A percentile compares a stretch with the other conserved stretches of the same genome.
Evolutionary conservation across 2,797 vertebrate species (phyloP).

Genomic region (Discoglossus pictus): DNA sequence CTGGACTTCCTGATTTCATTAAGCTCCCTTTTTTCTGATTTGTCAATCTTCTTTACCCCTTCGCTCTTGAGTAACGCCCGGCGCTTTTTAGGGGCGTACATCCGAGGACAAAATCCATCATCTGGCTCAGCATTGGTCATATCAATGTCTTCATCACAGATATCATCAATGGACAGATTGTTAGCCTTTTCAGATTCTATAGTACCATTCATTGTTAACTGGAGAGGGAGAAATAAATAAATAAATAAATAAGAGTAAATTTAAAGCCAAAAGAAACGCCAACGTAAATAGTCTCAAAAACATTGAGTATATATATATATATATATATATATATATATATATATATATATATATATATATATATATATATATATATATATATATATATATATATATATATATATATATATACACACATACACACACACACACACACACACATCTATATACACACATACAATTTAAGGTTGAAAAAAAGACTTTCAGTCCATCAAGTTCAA

Average conservation of each 20-base stretch:
- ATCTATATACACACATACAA: too few species aligned
- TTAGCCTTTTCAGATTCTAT: conserved; percentile 80
- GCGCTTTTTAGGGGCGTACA: conserved; percentile 84
- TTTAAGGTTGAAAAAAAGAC: too few species aligned
- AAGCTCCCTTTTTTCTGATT: conserved; percentile 91
- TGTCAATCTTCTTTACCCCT: conserved; percentile 92
- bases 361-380: too few species aligned
- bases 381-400: too few species aligned
- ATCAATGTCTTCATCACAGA: conserved; percentile 83
- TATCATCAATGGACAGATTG: conserved; percentile 81
- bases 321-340: too few species aligned
- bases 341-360: too few species aligned
- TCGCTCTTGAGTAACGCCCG: conserved; percentile 83
- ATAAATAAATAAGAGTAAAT: neutral
- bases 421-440: too few species aligned
- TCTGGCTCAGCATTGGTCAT: conserved; percentile 75
- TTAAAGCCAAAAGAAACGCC: neutral
- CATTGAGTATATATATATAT: too few species aligned
- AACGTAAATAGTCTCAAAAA: too few species aligned
- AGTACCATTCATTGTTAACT: conserved; percentile 86
- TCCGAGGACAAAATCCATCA: conserved; percentile 86
- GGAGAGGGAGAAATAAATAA: neutral
- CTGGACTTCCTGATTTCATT: conserved; percentile 86
- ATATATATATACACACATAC: too few species aligned
- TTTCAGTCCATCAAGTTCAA: too few species aligned